A percentile compares a stretch with the other conserved stretches of the same genome.
Conservation (phyloP, 2,888 invertebrate species). For the Phrixothrix hirtus region DNA sequence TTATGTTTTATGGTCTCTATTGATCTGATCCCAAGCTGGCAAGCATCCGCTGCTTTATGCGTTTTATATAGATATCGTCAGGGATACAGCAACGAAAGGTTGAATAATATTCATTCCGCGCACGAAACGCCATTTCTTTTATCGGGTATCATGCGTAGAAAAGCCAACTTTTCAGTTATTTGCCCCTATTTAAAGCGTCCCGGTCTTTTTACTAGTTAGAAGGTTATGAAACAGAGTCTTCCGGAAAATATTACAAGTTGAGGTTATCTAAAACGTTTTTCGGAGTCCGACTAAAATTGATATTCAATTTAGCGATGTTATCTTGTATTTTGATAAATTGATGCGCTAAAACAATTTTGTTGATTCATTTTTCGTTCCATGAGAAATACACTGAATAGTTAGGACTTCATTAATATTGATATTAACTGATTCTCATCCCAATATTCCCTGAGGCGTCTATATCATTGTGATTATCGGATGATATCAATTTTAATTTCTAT, state of each 20-base stretch:
- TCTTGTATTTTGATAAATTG: slow-evolving; percentile 25
- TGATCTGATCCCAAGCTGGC: slow-evolving; percentile 36
- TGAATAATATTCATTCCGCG: slow-evolving; percentile 40
- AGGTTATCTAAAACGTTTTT: slow-evolving; percentile 27
- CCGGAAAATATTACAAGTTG: slow-evolving; percentile 36
- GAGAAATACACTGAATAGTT: too few species aligned
- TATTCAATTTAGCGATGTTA: slow-evolving; percentile 28
- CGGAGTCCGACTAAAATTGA: slow-evolving; percentile 23
- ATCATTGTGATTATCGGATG: too few species aligned
- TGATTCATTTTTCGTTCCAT: too few species aligned
- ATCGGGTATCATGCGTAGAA: slow-evolving; percentile 42
- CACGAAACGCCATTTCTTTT: slow-evolving; percentile 44
- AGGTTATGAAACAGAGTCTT: slow-evolving; percentile 36
- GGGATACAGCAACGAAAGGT: slow-evolving; percentile 39
- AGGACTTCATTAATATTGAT: too few species aligned
- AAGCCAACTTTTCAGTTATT: slow-evolving; percentile 42
- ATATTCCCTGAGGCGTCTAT: too few species aligned
- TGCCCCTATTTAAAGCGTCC: slow-evolving; percentile 41
- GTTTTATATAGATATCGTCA: slow-evolving; percentile 43
- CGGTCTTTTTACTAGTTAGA: slow-evolving; percentile 35
- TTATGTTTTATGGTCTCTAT: slow-evolving; percentile 37
- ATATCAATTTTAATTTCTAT: too few species aligned
- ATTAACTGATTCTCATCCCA: too few species aligned
- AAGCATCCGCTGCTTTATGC: slow-evolving; percentile 39
- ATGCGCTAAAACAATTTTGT: slow-evolving; percentile 23